Conservation (phyloP, 2,888 invertebrate species). For the Epinotia bilunana region DNA sequence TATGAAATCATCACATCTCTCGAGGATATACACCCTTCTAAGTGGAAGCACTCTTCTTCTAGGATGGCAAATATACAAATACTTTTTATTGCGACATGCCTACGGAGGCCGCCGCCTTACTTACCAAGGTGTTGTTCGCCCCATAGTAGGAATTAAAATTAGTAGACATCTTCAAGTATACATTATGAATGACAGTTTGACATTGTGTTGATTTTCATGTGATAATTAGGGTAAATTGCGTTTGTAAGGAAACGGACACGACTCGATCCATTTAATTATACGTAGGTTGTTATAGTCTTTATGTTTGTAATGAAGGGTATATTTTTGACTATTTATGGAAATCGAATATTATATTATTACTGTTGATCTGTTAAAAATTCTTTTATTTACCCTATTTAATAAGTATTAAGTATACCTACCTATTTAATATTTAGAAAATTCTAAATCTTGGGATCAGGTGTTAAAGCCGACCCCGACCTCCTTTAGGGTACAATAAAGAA, state of each 20-base stretch:
- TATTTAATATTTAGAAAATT: background rate
- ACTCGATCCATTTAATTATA: slow-evolving; percentile 41
- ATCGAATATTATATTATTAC: slow-evolving; percentile 65
- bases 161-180: background rate
- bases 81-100: background rate
- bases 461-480: no score
- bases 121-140: background rate
- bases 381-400: slow-evolving; percentile 50
- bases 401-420: background rate
- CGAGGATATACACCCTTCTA: no score
- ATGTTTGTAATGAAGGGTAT: slow-evolving; percentile 55
- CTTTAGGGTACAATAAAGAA: no score
- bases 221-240: slow-evolving; percentile 17
- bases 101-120: background rate
- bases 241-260: slow-evolving; percentile 26
- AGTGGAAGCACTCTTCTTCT: background rate
- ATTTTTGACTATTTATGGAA: slow-evolving; percentile 72
- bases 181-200: background rate
- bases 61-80: no score
- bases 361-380: slow-evolving; percentile 70
- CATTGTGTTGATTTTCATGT: background rate
- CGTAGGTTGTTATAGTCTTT: slow-evolving; percentile 53
- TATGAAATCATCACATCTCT: no score
- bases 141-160: background rate
- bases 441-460: no score